Evolutionary conservation across 2,888 invertebrate species (phyloP).

Genomic region (Eristalis tenax): DNA sequence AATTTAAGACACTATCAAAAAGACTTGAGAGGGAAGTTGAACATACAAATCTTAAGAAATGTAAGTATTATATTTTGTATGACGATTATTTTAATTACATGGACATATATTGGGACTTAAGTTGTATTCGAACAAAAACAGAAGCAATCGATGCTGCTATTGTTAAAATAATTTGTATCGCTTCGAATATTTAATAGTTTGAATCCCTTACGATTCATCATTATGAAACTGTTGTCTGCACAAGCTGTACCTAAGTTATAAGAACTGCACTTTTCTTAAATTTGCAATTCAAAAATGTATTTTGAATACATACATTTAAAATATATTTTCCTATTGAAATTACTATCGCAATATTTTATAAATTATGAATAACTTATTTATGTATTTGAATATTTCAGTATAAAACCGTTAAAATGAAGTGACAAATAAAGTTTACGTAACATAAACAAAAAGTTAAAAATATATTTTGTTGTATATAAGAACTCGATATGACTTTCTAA

Average conservation of each 20-base stretch:
- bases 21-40: no score
- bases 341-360: not conserved
- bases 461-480: constrained; percentile 11
- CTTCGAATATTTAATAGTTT: no score
- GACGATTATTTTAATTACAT: no score
- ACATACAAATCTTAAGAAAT: no score
- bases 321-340: not conserved
- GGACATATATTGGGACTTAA: no score
- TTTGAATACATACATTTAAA: not conserved
- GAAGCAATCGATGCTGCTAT: no score
- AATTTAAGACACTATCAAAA: no score
- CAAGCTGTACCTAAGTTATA: not conserved
- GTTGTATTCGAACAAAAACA: no score
- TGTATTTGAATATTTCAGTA: not conserved
- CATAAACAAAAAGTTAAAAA: constrained; percentile 13
- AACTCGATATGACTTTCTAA: constrained; percentile 53
- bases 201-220: no score
- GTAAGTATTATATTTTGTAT: no score
- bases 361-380: not conserved
- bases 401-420: constrained; percentile 24
- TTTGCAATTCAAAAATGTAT: not conserved
- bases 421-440: constrained; percentile 34
- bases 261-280: not conserved
- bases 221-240: no score
- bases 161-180: no score